Evolutionary conservation across 2,113 vertebrate genomes (phyloP), one percentile per base, ranked within the genome.

Genomic region (Morphnarchus princeps): DNA sequence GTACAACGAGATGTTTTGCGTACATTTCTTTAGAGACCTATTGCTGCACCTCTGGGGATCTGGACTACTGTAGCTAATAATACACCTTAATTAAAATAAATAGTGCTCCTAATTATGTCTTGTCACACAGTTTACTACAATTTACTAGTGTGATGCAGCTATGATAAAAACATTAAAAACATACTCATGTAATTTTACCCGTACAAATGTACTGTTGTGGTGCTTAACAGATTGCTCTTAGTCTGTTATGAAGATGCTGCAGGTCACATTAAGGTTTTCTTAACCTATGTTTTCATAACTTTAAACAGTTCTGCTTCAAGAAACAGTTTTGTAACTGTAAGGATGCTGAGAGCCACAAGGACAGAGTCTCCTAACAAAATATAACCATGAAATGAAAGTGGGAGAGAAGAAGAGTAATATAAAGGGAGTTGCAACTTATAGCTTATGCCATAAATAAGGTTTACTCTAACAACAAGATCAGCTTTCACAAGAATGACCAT

Each of bases 41-140:
- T 43, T 77, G 34, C 90, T 85, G 40, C 79, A 62, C 32, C 82
- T 63, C 94, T 71, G 72, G 62, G 93, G 61, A 84, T 73, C 36
- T 55, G 31, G 52, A 70, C 57, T 90, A 52, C 77, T 78, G 26
- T 29, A 80, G 72, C 80, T 90, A 82, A 87, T 89, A 95, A 90
- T 49, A 40, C 14, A 80, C 84, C 34, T 93, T 95, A 93, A 95
- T 97, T 96, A 94, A 97, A 95, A 97, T 78, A 81, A 88, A 79
- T 43, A 91, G 50, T 34, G 45, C 45, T 93, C 57, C 67, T 96
- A 82, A 94, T 91, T 87, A 88, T 32, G 29, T 84, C 80, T 81
- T 82, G 71, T 90, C 74, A 47, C 40, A 50, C 34, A 78, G 63
- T 62, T 92, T 58, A 47, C 81, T 76, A 14, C 52, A 72, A 74